Percentiles rank a stretch among this genome's conserved stretches.
Conservation (phyloP, 2,113 vertebrate genomes). For the Atlantisia rogersi region DNA sequence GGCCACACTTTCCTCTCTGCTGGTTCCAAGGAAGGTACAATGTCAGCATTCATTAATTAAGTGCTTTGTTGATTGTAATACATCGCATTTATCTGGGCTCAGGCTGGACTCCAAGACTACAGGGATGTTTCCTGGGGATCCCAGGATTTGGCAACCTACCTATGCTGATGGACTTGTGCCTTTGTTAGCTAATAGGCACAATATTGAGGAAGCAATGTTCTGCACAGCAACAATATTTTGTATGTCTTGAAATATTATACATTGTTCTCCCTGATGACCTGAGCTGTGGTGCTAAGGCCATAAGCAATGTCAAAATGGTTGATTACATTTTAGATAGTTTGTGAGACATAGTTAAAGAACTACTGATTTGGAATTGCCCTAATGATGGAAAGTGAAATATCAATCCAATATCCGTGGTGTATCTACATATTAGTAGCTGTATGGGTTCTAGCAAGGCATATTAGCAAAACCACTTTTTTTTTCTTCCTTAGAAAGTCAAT, state of each 20-base stretch:
- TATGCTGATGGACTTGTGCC: not conserved
- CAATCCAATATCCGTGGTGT: not conserved
- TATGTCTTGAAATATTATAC: not conserved
- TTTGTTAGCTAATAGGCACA: not conserved
- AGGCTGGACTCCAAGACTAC: constrained; percentile 16
- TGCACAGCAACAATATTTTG: not conserved
- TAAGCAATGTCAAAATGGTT: not conserved
- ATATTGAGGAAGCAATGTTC: not conserved
- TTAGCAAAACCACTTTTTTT: not conserved
- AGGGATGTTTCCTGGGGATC: constrained; percentile 43
- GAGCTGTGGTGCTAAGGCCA: not conserved
- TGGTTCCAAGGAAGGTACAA: not conserved
- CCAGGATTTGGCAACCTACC: constrained; percentile 9
- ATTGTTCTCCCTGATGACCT: not conserved
- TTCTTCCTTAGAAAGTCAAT: not conserved
- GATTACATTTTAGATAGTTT: not conserved
- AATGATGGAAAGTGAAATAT: not conserved
- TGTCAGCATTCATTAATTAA: constrained; percentile 58
- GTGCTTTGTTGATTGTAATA: constrained; percentile 37
- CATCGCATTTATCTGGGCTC: constrained; percentile 3
- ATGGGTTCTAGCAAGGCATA: not conserved
- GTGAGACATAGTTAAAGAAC: not conserved
- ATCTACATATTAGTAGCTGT: not conserved
- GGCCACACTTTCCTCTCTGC: constrained; percentile 20
- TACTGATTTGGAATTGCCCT: not conserved